Evolutionary conservation across 1,140 invertebrate species (phyloP).

Genomic region (Pogonus chalceus): DNA sequence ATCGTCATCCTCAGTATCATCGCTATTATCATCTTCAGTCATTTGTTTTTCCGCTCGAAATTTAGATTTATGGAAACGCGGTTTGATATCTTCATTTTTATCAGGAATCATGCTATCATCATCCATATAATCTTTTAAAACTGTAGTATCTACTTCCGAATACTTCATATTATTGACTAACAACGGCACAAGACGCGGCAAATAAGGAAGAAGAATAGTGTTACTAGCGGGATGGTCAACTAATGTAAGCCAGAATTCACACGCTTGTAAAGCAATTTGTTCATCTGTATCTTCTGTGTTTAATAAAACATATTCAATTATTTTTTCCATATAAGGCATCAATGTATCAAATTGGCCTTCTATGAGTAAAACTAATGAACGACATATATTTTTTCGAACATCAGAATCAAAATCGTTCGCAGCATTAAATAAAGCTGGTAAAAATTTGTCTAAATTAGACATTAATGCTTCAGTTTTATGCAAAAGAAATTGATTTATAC

Average conservation of each 20-base stretch:
- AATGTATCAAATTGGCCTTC: constrained; percentile 95
- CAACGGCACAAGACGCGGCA: constrained; percentile 78
- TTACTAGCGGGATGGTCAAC: constrained; percentile 92
- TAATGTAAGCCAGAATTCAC: constrained; percentile 96
- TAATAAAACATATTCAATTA: constrained; percentile 96
- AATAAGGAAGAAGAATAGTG: constrained; percentile 78
- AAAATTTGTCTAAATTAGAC: constrained; percentile 89
- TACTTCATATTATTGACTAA: constrained; percentile 96
- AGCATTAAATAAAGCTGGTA: constrained; percentile 76
- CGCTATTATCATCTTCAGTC: constrained; percentile 57
- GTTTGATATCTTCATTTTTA: constrained; percentile 26
- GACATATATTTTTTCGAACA: constrained; percentile 90
- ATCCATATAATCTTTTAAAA: constrained; percentile 58
- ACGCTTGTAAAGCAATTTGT: constrained; percentile 90
- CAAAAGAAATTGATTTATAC: constrained; percentile 97
- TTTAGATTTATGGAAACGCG: constrained; percentile 11
- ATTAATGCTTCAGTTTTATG: constrained; percentile 83
- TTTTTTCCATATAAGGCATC: constrained; percentile 91
- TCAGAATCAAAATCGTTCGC: constrained; percentile 76
- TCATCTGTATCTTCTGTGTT: constrained; percentile 89
- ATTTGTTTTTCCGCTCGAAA: neutral
- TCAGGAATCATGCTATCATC: constrained; percentile 27
- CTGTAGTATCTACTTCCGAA: constrained; percentile 90
- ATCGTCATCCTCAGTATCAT: constrained; percentile 68
- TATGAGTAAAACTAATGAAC: constrained; percentile 90